Evolutionary conservation across 2,113 vertebrate species (phyloP).

Genomic region (Nipponia nippon): DNA sequence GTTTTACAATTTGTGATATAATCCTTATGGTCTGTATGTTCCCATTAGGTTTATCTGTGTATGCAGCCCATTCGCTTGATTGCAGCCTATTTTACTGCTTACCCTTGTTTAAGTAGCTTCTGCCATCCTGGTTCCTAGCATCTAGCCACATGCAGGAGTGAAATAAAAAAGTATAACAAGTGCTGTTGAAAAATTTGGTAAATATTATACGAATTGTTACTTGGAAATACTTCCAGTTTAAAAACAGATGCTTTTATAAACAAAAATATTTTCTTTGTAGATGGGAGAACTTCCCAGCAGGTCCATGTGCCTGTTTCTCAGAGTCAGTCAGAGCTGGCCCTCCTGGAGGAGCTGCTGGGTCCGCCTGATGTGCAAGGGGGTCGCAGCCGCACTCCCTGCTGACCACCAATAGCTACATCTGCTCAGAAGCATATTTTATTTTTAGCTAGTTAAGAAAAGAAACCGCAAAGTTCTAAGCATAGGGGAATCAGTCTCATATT

Average conservation of each 20-base stretch:
- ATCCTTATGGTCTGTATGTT: background rate
- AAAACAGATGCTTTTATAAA: background rate
- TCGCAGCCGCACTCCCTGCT: background rate
- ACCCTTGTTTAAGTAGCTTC: background rate
- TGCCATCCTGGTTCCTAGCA: background rate
- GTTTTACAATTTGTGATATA: background rate
- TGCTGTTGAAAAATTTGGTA: background rate
- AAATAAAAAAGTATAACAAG: background rate
- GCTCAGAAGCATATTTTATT: background rate
- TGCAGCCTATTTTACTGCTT: background rate
- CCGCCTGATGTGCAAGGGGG: background rate
- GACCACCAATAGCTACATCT: background rate
- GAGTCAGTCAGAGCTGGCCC: background rate
- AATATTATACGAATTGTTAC: background rate
- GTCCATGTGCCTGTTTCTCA: background rate
- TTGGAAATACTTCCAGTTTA: background rate
- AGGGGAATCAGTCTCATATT: background rate
- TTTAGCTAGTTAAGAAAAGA: background rate
- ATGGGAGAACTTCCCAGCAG: background rate
- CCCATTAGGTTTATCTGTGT: background rate
- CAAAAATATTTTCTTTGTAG: background rate
- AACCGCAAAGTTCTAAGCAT: background rate
- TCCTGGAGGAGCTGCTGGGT: background rate
- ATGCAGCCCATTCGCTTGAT: too few relatives aligned
- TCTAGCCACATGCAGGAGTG: background rate